Base-by-base conservation (phyloP, 2,797 vertebrate species). In the Neosilurus hyrtlii region DNA sequence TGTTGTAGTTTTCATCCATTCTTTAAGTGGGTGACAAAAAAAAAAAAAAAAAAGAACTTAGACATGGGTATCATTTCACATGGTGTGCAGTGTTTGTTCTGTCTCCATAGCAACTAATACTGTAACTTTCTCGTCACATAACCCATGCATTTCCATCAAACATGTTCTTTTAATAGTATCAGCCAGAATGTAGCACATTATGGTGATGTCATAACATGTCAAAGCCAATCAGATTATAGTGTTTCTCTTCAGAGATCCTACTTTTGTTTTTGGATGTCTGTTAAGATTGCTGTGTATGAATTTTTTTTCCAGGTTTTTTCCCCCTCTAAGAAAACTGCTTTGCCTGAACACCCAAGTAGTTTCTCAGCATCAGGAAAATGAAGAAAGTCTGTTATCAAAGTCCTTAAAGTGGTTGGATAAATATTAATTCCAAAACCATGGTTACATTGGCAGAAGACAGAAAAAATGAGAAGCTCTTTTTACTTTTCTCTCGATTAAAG, bases 1-100 rank as follows among this genome's bases (percentile, higher is more conserved):
- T 94, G 65, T 93, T 95, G 89, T 95, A 95, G 91, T 95, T 94
- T 86, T 96, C 95, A 86, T 96, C 95, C 95, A 96, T 95, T 89
- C 95, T 96, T 85, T 10, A 84, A 8, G 20, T 35, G 68, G 52
- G 72, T 87, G 51, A 11, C 70, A 77, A 83, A 59, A 35, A 20
- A 76, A 65, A 79, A 26, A 16, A 43, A 43, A 43, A 43, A 43
- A 43, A 43, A 43, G 43, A 30, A 26, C 9, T 67, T 37, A 68
- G 37, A 76, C 30, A 16, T 72, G 5, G 70, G 12, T 15, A 4
- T 81, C 15, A 35, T 26, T 67, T 49, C 24, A 72, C 56, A 56
- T 18, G 15, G 6, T 54, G 16, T 74, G 72, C 57, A 10, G 1
- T 72, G 22, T 72, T 72, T 35, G 71, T 30, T 74, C 26, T 35